phyloP scores from a whole-genome alignment of 53 echinoderm and acorn worm species.

The Arbacia lixula region DNA sequence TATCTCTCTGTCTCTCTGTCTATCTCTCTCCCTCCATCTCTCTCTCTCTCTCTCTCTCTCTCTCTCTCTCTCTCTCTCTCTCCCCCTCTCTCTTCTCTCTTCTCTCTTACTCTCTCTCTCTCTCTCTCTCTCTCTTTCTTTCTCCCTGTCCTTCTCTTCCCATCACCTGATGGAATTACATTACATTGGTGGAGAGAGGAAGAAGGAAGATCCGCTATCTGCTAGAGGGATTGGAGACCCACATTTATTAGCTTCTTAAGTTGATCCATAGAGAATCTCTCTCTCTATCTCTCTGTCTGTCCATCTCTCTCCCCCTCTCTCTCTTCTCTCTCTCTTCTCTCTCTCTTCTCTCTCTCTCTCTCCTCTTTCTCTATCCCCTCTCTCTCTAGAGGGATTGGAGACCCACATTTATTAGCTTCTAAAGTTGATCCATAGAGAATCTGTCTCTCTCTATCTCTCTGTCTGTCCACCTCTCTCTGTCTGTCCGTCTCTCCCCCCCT shows the following conservation, averaged over 20 bases:
- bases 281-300: no score
- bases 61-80: background rate
- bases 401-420: conserved; percentile 40
- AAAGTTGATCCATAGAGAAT: conserved; percentile 20
- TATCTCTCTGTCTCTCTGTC: background rate
- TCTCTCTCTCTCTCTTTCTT: background rate
- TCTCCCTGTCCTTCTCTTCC: background rate
- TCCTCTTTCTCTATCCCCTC: background rate
- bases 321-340: conserved; percentile 12
- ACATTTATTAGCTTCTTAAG: conserved; percentile 41
- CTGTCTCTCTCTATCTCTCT: no score
- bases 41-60: background rate
- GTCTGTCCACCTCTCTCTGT: background rate
- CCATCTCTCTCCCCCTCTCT: conserved; percentile 17
- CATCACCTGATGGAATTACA: conserved; percentile 36
- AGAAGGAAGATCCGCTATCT: background rate
- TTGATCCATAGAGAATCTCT: no score
- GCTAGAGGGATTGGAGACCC: conserved; percentile 5
- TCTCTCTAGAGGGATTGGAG: conserved; percentile 17
- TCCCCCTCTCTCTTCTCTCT: background rate
- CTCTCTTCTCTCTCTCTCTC: conserved; percentile 13
- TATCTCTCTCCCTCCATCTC: background rate
- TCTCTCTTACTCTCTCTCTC: background rate
- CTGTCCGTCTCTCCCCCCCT: background rate
- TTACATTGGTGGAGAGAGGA: conserved; percentile 6